A percentile compares a stretch with the other conserved stretches of the same genome.
phyloP scores from a whole-genome alignment of 2,797 vertebrate species.

The Coccyzus lansbergi region DNA sequence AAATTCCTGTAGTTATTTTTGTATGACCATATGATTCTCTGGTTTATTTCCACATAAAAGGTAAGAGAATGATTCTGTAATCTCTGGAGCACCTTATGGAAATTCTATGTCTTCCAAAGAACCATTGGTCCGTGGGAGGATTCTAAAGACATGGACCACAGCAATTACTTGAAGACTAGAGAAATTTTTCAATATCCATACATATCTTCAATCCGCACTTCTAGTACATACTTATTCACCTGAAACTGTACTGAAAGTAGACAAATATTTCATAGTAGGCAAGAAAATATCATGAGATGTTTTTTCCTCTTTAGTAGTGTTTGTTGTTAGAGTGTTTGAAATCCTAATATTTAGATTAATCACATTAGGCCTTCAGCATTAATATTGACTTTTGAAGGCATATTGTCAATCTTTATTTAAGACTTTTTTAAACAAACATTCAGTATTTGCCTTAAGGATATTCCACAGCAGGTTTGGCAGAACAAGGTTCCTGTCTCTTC shows the following conservation, averaged over 20 bases:
- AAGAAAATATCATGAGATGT: neutral
- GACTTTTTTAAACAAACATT: constrained; percentile 41
- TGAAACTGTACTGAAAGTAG: neutral
- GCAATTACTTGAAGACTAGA: neutral
- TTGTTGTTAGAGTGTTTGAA: neutral
- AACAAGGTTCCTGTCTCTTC: neutral
- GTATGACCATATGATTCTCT: neutral
- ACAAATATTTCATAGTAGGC: neutral
- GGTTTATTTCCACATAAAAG: neutral
- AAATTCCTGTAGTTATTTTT: neutral
- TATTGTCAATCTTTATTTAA: constrained; percentile 42
- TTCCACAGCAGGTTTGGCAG: constrained; percentile 2
- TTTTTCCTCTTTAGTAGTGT: neutral
- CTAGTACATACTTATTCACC: neutral
- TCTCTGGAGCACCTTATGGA: neutral
- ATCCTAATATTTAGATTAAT: neutral
- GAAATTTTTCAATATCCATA: neutral
- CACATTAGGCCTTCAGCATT: neutral
- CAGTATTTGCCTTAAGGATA: constrained; percentile 49
- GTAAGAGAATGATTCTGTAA: neutral
- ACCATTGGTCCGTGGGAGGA: neutral
- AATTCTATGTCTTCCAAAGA: neutral
- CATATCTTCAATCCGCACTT: neutral
- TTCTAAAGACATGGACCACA: neutral
- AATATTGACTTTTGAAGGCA: constrained; percentile 26